phyloP scores from a whole-genome alignment of 2,113 vertebrate genomes.

The Pyrgilauda ruficollis region DNA sequence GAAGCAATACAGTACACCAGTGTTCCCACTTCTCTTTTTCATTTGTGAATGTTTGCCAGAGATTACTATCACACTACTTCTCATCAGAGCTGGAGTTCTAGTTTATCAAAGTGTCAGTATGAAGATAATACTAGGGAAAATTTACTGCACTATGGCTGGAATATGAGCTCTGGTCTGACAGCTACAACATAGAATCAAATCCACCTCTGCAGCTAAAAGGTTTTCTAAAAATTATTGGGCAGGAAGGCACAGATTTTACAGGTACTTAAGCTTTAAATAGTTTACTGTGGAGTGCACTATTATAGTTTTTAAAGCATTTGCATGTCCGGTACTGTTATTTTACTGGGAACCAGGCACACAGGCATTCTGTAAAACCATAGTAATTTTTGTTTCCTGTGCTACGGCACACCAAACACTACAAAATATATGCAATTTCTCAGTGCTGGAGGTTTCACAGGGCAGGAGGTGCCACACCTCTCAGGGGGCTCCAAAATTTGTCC shows the following conservation, averaged over 20 bases:
- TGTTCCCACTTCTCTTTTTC: background rate
- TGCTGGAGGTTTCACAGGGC: background rate
- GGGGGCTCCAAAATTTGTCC: background rate
- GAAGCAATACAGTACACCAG: background rate
- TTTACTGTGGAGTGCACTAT: background rate
- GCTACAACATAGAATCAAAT: constrained; percentile 10
- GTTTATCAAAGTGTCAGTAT: constrained; percentile 66
- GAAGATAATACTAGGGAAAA: constrained; percentile 51
- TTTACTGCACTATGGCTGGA: constrained; percentile 28
- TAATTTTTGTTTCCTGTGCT: background rate
- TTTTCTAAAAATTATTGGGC: constrained; percentile 33
- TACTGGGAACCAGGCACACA: background rate
- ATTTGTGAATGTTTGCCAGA: constrained; percentile 52
- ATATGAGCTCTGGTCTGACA: constrained; percentile 29
- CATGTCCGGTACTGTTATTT: background rate
- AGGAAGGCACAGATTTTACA: background rate
- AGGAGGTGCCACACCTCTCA: background rate
- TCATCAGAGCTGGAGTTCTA: constrained; percentile 40
- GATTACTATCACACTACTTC: constrained; percentile 61
- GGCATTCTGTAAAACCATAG: background rate
- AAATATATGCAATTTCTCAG: background rate
- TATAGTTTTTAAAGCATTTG: background rate
- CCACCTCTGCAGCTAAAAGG: constrained; percentile 3
- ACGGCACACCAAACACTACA: background rate
- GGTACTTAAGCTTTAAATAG: background rate